Conservation (phyloP, 2,113 vertebrate genomes). For the Zapus hudsonius region DNA sequence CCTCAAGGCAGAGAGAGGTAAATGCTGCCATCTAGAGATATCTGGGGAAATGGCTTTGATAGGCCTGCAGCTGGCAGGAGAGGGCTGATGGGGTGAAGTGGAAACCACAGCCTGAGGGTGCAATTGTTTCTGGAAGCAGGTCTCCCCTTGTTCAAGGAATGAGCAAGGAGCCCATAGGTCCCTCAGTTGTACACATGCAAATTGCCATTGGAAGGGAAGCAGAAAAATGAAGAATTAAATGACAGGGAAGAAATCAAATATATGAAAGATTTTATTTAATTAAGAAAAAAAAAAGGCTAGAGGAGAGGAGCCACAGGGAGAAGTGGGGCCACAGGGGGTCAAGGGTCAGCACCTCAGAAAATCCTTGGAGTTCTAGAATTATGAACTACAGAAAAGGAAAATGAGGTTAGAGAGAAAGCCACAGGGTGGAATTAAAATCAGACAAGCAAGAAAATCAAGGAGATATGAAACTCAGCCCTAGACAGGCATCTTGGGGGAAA, state of each 20-base stretch:
- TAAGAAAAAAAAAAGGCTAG: neutral
- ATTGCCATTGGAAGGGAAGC: neutral
- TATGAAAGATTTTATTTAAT: neutral
- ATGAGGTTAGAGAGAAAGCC: constrained; percentile 18
- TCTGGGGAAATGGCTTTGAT: constrained; percentile 43
- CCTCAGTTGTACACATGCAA: neutral
- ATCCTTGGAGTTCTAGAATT: neutral
- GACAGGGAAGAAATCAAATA: neutral
- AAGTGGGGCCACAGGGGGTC: rapidly evolving
- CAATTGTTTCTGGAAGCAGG: neutral
- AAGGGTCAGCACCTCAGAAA: neutral
- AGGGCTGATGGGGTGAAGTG: too few relatives aligned
- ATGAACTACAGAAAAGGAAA: constrained; percentile 28
- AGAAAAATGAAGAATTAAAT: too few relatives aligned
- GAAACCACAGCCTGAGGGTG: neutral
- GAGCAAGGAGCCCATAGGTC: neutral
- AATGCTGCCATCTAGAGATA: constrained; percentile 73
- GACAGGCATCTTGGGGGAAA: neutral
- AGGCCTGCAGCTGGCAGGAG: neutral
- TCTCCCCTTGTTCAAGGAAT: neutral
- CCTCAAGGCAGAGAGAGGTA: constrained; percentile 69
- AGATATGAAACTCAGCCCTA: constrained; percentile 16
- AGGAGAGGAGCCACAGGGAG: neutral
- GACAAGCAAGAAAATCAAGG: constrained; percentile 21
- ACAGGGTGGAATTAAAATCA: constrained; percentile 3